Base-by-base conservation (phyloP, 2,888 invertebrate species). In the Branchipolynoe longqiensis region DNA sequence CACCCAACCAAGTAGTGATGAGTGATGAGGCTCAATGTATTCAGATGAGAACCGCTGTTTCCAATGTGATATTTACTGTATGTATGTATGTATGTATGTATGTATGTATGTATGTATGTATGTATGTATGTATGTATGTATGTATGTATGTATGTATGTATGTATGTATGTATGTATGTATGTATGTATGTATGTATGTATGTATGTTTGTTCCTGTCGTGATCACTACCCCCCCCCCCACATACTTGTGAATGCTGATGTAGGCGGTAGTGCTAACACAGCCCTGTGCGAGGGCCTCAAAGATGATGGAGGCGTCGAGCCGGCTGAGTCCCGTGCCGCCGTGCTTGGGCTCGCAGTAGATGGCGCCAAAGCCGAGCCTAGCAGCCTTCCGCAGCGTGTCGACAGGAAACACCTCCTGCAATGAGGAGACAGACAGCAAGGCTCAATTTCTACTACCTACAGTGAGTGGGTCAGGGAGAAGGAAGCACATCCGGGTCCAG, bases 181-280 rank as follows among this genome's bases (percentile, higher is more conserved):
- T 48, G 8, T 48, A 48, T 18, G 8, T 48, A 12, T 48, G 8
- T 18, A 48, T 48, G 48, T 48, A 12, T 48, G 8, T 8, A 12
- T 48, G 8, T 48, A 12, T 12, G 8, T 48, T 48, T 48, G 18
- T 48, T 48, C 48, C 48, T 12, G 18, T 48, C 48, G 18, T 12
- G 18, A 18, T 48, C 8, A 12, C 18, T 12, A 48, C 8, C 8
- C 8, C 25, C 59, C 58, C 6, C 22, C 31, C 22, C 22, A 86
- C 92, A 88, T 92, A 95, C 94, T 95, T 95, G 91, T 95, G 95
- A 89, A 95, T 95, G 88, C 94, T 94, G 85, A 95, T 94, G 89
- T 95, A 95, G 22, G 95, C 95, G 22, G 95, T 95, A 2, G 95
- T 95, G 59, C 95, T 94, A 58, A 94, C 94, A 92, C 95, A 95